Evolutionary conservation across 2,888 invertebrate genomes (phyloP).

Genomic region (Spatulosminthurus flaviceps): DNA sequence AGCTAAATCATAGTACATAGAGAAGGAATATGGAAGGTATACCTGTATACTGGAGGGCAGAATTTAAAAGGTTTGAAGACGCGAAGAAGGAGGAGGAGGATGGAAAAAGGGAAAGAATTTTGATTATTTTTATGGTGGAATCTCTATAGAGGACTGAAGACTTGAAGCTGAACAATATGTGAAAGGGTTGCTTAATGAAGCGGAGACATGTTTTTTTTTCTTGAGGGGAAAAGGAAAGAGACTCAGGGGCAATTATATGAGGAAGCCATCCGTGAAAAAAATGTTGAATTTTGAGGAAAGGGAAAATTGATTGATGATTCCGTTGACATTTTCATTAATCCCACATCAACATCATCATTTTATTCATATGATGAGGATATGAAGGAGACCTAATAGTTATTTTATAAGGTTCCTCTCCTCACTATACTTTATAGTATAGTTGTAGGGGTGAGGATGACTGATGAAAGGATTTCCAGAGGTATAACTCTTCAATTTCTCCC

Average conservation of each 20-base stretch:
- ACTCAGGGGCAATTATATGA: conserved; percentile 57
- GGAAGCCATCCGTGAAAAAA: conserved; percentile 61
- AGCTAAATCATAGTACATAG: too few relatives aligned
- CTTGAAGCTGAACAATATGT: conserved; percentile 29
- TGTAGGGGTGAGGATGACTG: background rate
- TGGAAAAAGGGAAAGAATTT: background rate
- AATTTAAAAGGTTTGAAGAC: background rate
- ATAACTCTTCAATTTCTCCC: background rate
- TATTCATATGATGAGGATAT: background rate
- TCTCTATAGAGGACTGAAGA: background rate
- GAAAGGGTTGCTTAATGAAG: conserved; percentile 59
- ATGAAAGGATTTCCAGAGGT: background rate
- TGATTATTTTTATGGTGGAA: background rate
- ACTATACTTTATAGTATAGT: background rate
- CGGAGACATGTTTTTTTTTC: conserved; percentile 53
- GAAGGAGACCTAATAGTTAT: background rate
- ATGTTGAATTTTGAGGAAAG: conserved; percentile 54
- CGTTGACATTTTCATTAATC: conserved; percentile 62
- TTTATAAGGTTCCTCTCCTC: too few relatives aligned
- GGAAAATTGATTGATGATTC: conserved; percentile 63
- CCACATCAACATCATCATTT: conserved; percentile 49
- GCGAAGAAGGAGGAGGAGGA: background rate
- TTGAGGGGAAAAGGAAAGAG: conserved; percentile 16
- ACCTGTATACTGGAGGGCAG: background rate
- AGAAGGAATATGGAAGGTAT: background rate